Evolutionary conservation across 1,140 invertebrate species (phyloP), one percentile per base, ranked within the genome.

Genomic region (Papilio machaon): DNA sequence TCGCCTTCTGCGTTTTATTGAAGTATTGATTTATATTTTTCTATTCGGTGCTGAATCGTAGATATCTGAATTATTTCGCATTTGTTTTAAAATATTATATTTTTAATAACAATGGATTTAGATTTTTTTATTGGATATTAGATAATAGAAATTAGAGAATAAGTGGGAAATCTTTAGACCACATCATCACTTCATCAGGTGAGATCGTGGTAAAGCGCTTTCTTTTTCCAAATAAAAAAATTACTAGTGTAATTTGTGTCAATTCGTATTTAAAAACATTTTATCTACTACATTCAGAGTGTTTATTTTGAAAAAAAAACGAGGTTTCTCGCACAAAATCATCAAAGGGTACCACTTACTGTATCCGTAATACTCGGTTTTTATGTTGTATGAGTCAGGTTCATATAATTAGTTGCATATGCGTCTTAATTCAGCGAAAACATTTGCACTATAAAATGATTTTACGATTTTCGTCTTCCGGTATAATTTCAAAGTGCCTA

Each of bases 1-100:
- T 70, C 64, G 64, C 23, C 30, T 70, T 70, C 64, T 70, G 64
- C 64, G 7, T 17, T 70, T 70, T 70, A 70, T 70, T 70, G 64
- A 70, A 70, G 30, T 70, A 35, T 67, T 17, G 30, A 70, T 70
- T 70, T 70, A 70, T 70, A 4, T 15, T 0, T 64, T 64, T 30
- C 64, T 35, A 8, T 70, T 70, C 2, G 19, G 19, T 30, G 9
- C 10, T 11, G 19, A 30, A 64, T 5, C 23, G 9, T 23, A 35
- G 23, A 11, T 67, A 4, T 67, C 13, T 35, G 64, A 60, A 64
- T 64, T 10, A 7, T 38, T 70, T 70, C 30, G 6, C 64, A 70
- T 38, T 70, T 35, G 5, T 70, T 64, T 64, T 13, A 1, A 52
- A 52, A 52, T 15, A 52, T 9, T 10, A 54, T 17, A 6, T 17